Percentiles rank a stretch among this genome's conserved stretches.
Conservation (phyloP, 2,797 vertebrate species). For the Sphaeramia orbicularis region DNA sequence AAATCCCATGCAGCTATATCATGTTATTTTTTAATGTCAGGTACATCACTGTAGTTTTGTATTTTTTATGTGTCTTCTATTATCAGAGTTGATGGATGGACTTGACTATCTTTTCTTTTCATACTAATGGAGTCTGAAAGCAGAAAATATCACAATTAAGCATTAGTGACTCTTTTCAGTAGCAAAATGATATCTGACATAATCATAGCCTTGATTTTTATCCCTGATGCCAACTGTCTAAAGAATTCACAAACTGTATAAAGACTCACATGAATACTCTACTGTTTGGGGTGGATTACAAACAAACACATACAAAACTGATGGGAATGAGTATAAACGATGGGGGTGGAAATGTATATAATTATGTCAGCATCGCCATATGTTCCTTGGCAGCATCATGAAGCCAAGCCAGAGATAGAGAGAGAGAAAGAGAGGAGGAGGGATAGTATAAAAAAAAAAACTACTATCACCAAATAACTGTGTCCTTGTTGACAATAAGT, state of each 20-base stretch:
- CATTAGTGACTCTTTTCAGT: conserved; percentile 4
- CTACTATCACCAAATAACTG: conserved; percentile 38
- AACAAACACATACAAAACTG: conserved; percentile 14
- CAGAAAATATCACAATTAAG: background rate
- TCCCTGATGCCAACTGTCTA: conserved; percentile 7
- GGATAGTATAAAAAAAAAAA: conserved; percentile 45
- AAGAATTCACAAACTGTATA: conserved; percentile 12
- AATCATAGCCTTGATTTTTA: background rate
- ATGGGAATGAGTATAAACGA: conserved; percentile 46
- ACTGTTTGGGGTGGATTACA: conserved; percentile 22
- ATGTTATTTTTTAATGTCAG: too few species aligned
- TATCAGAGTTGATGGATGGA: too few species aligned
- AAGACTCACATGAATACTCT: conserved; percentile 18
- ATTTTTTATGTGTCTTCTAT: background rate
- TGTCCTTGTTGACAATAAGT: conserved; percentile 41
- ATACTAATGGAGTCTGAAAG: background rate
- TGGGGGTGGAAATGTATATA: conserved; percentile 58
- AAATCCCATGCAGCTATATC: too few species aligned
- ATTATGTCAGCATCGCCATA: conserved; percentile 72
- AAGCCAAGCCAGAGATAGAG: conserved; percentile 50
- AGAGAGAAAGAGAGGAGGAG: conserved; percentile 2
- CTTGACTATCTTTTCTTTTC: too few species aligned
- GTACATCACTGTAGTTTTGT: too few species aligned
- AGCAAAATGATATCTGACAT: background rate
- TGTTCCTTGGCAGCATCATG: conserved; percentile 65